Percentiles rank a stretch among this genome's conserved stretches.
phyloP scores from a whole-genome alignment of 2,888 invertebrate genomes.

The Trichogramma evanescens region DNA sequence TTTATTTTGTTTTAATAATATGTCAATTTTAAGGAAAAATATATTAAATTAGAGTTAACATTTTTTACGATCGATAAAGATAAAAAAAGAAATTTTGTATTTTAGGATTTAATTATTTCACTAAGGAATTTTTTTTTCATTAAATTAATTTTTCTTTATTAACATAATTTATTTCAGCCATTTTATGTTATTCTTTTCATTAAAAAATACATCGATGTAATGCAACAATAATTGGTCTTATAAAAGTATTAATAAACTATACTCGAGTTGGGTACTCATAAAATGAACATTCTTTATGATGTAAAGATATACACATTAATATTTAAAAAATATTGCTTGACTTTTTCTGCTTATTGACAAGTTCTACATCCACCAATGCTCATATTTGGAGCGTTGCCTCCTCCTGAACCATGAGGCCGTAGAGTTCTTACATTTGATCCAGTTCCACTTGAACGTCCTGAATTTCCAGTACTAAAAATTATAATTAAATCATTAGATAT shows the following conservation, averaged over 20 bases:
- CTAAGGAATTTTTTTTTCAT: too few relatives aligned
- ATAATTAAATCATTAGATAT: too few relatives aligned
- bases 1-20: too few relatives aligned
- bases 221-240: constrained; percentile 9
- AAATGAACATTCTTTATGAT: neutral
- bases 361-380: constrained; percentile 35
- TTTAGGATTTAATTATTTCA: too few relatives aligned
- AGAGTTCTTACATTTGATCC: constrained; percentile 16
- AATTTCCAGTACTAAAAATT: too few relatives aligned
- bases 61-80: too few relatives aligned
- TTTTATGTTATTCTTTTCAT: too few relatives aligned
- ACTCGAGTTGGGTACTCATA: neutral
- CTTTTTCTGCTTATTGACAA: constrained; percentile 20
- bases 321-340: neutral
- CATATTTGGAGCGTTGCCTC: constrained; percentile 19
- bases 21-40: too few relatives aligned
- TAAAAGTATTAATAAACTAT: constrained; percentile 7
- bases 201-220: constrained; percentile 3
- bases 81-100: too few relatives aligned
- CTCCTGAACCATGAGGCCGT: constrained; percentile 9
- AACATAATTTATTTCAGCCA: too few relatives aligned
- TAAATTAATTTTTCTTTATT: too few relatives aligned
- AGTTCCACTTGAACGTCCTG: neutral
- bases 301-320: neutral
- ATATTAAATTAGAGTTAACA: too few relatives aligned